Conservation (phyloP, 2,113 vertebrate genomes). For the Ptilorrhoa leucosticta region DNA sequence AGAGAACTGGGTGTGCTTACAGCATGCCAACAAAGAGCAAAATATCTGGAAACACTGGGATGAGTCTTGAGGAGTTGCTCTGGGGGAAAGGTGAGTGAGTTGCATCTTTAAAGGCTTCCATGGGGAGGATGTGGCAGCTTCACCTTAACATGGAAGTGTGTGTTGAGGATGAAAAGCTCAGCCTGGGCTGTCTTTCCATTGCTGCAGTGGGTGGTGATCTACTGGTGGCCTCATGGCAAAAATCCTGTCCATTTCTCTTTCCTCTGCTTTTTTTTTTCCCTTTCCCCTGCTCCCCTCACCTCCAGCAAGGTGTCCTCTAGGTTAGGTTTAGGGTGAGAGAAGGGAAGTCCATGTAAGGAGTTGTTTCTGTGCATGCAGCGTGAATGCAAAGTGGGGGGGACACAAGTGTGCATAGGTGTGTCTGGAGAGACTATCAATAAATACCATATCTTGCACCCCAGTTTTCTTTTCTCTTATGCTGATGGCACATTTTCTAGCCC, state of each 20-base stretch:
- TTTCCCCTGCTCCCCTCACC: not conserved
- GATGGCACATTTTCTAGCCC: not conserved
- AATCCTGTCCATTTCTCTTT: not conserved
- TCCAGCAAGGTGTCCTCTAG: not conserved
- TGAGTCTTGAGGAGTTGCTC: not conserved
- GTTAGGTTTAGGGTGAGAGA: not conserved
- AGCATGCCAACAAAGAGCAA: not conserved
- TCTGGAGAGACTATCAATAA: not conserved
- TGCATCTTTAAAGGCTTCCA: not conserved
- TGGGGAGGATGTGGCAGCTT: not conserved
- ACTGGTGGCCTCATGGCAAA: not conserved
- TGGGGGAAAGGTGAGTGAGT: not conserved
- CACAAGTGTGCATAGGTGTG: not conserved
- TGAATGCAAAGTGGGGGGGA: not conserved
- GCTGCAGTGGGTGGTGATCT: not conserved
- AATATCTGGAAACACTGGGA: not conserved
- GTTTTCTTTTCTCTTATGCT: not conserved
- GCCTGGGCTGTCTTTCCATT: not conserved
- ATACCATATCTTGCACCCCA: not conserved
- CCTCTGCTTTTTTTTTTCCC: not conserved
- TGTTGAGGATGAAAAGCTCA: not conserved
- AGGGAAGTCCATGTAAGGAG: not conserved
- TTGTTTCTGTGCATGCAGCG: not conserved
- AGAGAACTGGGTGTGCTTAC: not conserved
- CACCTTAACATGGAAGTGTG: rapidly evolving